Percentiles rank a stretch among this genome's conserved stretches.
These are phyloP conservation scores for Lypha dubia DNA, from an alignment of 2,888 invertebrate species.

Conservation along the genomic window DNA sequence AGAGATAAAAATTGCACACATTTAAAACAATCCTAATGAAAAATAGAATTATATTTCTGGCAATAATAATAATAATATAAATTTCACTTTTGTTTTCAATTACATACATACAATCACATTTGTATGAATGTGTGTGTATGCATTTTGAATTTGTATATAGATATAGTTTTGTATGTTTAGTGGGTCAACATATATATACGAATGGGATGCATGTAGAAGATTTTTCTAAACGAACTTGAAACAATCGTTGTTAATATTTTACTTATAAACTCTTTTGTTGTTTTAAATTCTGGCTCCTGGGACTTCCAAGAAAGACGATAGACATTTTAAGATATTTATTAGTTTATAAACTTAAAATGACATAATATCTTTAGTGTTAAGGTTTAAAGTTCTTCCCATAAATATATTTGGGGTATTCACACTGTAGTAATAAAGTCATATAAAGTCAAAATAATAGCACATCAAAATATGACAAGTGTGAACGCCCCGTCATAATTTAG, in stretches of 20 bases:
- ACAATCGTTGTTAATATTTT: slow-evolving; percentile 43
- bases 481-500: no score
- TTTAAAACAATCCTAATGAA: slow-evolving; percentile 62
- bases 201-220: not conserved
- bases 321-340: no score
- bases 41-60: slow-evolving; percentile 47
- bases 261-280: not conserved
- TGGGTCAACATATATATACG: not conserved
- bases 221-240: slow-evolving; percentile 12
- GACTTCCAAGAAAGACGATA: slow-evolving; percentile 16
- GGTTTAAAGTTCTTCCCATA: no score
- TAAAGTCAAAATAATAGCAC: no score
- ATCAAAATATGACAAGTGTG: no score
- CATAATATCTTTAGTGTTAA: no score
- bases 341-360: no score
- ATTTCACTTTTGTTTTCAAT: slow-evolving; percentile 44
- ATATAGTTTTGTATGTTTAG: not conserved
- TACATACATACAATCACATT: not conserved
- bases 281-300: slow-evolving; percentile 18
- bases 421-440: no score
- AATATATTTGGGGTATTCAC: no score
- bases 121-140: no score
- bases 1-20: slow-evolving; percentile 18
- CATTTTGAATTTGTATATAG: no score
- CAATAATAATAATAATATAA: slow-evolving; percentile 35